These are phyloP conservation scores for Orthosia cruda DNA, from an alignment of 2,888 invertebrate species.

Conservation along the genomic window DNA sequence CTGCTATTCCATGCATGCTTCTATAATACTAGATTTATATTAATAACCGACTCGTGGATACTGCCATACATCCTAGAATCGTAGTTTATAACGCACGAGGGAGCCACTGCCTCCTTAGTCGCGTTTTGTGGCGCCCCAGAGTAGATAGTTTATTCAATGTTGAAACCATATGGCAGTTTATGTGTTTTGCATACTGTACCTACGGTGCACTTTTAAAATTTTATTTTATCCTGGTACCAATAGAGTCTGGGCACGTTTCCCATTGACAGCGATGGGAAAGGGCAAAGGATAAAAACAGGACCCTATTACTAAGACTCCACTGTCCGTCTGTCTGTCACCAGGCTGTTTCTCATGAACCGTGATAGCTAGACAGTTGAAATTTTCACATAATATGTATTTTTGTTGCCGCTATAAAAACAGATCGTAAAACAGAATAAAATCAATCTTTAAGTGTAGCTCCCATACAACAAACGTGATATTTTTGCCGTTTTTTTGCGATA, in stretches of 20 bases:
- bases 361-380: no score
- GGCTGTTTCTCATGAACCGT: no score
- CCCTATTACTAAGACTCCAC: no score
- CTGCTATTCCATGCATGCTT: conserved; percentile 3
- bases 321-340: no score
- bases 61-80: conserved; percentile 28
- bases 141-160: conserved; percentile 46
- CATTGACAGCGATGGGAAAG: no score
- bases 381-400: no score
- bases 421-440: no score
- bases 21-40: conserved; percentile 41
- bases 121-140: conserved; percentile 33
- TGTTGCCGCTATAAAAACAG: no score
- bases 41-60: conserved; percentile 44
- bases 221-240: neutral
- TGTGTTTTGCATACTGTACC: neutral
- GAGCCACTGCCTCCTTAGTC: conserved; percentile 37
- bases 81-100: conserved; percentile 43
- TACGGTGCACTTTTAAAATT: neutral
- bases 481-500: no score
- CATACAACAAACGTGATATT: no score
- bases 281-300: no score
- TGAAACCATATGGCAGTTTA: conserved; percentile 38
- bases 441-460: no score
- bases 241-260: neutral